Evolutionary conservation across 53 echinoderm and acorn worm species (phyloP).

Genomic region (Actinopyga echinites): DNA sequence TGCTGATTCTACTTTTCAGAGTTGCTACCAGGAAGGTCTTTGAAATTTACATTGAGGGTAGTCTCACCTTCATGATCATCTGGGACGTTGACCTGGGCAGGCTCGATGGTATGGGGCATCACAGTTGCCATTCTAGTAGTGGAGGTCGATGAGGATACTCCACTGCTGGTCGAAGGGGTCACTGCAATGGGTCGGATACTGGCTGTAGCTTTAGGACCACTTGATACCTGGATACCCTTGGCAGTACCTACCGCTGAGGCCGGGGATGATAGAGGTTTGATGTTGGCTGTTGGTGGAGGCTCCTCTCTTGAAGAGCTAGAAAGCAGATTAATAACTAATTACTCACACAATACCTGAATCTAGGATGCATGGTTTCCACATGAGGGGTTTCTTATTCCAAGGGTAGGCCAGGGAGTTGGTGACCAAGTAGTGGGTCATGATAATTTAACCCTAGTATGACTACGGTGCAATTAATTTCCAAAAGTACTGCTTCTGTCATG

Average conservation of each 20-base stretch:
- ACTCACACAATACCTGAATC: too few species aligned
- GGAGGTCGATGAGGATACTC: slow-evolving; percentile 59
- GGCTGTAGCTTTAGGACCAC: slow-evolving; percentile 69
- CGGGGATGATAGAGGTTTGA: slow-evolving; percentile 92
- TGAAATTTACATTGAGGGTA: neutral
- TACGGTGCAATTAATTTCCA: too few species aligned
- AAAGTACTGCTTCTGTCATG: too few species aligned
- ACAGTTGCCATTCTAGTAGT: slow-evolving; percentile 91
- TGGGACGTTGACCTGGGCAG: slow-evolving; percentile 42
- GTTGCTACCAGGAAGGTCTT: too few species aligned
- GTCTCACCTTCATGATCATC: slow-evolving; percentile 64
- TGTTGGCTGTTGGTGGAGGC: slow-evolving; percentile 95
- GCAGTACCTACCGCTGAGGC: slow-evolving; percentile 73
- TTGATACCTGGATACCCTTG: slow-evolving; percentile 64
- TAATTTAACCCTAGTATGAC: too few species aligned
- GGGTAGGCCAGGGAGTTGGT: too few species aligned
- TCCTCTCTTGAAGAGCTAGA: slow-evolving; percentile 85
- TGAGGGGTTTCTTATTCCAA: too few species aligned
- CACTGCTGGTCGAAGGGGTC: slow-evolving; percentile 73
- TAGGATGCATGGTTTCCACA: too few species aligned
- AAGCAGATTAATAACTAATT: neutral
- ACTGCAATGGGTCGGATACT: slow-evolving; percentile 96
- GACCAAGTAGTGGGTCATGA: too few species aligned
- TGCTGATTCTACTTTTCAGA: too few species aligned
- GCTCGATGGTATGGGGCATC: slow-evolving; percentile 90